Evolutionary conservation across 2,113 vertebrate species (phyloP), one percentile per base, ranked within the genome.

Genomic region (Oryzias celebensis): DNA sequence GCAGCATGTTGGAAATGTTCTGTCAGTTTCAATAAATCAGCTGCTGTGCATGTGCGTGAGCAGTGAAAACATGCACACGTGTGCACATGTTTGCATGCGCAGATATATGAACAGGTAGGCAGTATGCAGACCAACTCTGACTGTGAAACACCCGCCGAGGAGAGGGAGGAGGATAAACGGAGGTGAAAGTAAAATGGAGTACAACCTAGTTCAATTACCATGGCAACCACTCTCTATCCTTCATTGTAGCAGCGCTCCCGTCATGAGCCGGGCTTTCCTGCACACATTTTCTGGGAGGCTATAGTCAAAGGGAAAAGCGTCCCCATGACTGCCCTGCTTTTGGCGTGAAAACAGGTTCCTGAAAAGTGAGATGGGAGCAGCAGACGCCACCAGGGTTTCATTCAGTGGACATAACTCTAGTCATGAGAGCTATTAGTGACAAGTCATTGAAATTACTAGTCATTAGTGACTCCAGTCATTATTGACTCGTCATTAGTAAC

Each of bases 161-260:
- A 26, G 44, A 44, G 14, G 8, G 1, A 48, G 43, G 7, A 8
- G n/a, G 20, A 14, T n/a, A 20, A 23, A 43, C 4, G n/a, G 17
- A 26, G 18, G 13, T 2, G 0, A n/a, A 18, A 44, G 17, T 14
- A 14, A 14, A 24, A 45, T 47, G 45, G 36, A 48, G 1, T 22
- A 42, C 58, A 75, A 51, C 71, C 75, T 56, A n/a, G 58, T 68
- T 81, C 10, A 15, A 51, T 86, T 18, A 62, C 81, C 75, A 82
- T 80, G 73, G 73, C 75, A 77, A 82, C 84, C 62, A 8, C 65
- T 68, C 71, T 58, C 77, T 71, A 26, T 58, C 65, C 62, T 70
- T 51, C 67, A 31, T 53, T 65, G 50, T 12, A 7, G 7, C 50
- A 18, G 13, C 42, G 36, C 48, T 13, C 22, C 4, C 0, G 57